A percentile compares a stretch with the other conserved stretches of the same genome.
These are phyloP conservation scores for Poliocrania exsul DNA, from an alignment of 2,797 vertebrate species.

Conservation along the genomic window DNA sequence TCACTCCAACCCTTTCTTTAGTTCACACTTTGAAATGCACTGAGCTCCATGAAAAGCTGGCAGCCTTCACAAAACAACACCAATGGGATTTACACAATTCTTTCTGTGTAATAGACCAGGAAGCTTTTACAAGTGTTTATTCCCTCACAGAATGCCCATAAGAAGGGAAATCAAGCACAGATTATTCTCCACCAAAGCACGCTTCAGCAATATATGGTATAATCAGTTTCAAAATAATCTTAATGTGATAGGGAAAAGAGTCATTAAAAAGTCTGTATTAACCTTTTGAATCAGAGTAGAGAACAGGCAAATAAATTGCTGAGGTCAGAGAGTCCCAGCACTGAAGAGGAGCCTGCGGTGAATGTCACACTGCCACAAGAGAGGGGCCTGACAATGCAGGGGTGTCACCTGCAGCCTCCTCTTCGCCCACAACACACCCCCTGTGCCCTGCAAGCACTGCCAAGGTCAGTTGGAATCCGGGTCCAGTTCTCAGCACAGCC, in stretches of 20 bases:
- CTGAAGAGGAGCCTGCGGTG: fast-evolving
- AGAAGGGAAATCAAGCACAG: neutral
- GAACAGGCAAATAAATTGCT: fast-evolving
- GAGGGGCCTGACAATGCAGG: neutral
- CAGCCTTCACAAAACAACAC: neutral
- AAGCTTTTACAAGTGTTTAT: neutral
- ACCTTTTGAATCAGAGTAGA: neutral
- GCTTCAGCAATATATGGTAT: neutral
- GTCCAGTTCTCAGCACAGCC: neutral
- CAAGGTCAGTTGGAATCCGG: neutral
- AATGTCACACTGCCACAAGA: neutral
- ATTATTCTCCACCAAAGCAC: neutral
- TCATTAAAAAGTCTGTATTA: neutral
- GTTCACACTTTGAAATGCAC: neutral
- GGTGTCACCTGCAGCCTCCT: neutral
- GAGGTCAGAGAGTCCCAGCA: neutral
- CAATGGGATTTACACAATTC: neutral
- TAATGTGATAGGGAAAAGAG: neutral
- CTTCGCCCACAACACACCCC: fast-evolving
- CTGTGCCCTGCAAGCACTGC: neutral
- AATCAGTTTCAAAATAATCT: neutral
- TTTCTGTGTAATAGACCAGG: neutral
- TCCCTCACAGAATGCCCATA: neutral
- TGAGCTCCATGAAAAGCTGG: neutral
- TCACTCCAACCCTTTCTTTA: neutral